A percentile compares a stretch with the other conserved stretches of the same genome.
Conservation (phyloP, 2,888 invertebrate species). For the Bursaphelenchus okinawaensis region DNA sequence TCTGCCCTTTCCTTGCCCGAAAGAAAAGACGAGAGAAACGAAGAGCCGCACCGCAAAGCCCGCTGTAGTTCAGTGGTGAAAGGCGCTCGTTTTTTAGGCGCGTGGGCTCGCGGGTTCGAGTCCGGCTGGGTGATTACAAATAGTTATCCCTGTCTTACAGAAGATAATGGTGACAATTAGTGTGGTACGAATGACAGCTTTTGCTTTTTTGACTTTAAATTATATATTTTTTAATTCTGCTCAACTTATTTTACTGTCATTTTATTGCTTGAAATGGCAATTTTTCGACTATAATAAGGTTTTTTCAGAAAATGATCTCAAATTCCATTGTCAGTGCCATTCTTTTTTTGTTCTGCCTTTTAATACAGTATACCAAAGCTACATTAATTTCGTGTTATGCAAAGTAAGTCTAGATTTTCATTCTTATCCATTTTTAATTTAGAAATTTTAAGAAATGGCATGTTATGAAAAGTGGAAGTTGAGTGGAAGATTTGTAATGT, state of each 20-base stretch:
- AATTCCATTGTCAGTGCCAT: neutral
- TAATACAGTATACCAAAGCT: neutral
- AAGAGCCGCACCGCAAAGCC: no score
- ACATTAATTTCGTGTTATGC: conserved; percentile 11
- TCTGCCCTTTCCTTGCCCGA: no score
- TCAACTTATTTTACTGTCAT: no score
- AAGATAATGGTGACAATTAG: neutral
- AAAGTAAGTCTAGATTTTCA: no score
- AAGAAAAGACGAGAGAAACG: no score
- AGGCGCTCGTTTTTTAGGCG: no score
- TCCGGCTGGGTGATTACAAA: neutral
- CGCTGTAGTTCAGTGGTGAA: no score
- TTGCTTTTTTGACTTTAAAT: neutral
- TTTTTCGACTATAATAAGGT: neutral
- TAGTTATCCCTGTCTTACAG: neutral
- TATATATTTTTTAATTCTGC: no score
- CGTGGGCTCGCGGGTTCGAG: neutral
- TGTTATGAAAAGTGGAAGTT: no score
- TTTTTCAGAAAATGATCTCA: neutral
- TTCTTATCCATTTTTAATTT: no score
- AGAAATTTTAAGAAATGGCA: no score
- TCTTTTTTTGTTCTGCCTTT: neutral
- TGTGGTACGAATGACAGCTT: neutral
- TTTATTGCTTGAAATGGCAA: neutral
- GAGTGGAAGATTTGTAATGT: no score